A percentile compares a stretch with the other conserved stretches of the same genome.
phyloP scores from a whole-genome alignment of 2,797 vertebrate genomes.

The Tapirus indicus region DNA sequence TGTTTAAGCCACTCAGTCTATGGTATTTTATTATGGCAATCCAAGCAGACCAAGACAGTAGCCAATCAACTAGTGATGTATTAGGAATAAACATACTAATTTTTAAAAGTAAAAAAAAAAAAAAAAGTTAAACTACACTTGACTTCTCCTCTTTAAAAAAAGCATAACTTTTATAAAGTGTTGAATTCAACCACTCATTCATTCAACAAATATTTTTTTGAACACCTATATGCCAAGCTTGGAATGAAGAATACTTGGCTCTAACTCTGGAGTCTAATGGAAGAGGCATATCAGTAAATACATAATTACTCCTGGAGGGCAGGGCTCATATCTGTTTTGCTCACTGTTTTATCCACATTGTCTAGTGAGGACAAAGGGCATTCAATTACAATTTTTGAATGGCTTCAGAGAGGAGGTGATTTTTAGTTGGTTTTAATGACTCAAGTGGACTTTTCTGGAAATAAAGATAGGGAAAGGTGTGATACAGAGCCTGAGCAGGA shows the following conservation, averaged over 20 bases:
- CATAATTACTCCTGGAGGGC: background rate
- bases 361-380: background rate
- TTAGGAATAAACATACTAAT: conserved; percentile 1
- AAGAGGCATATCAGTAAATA: background rate
- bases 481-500: background rate
- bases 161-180: background rate
- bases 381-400: background rate
- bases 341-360: background rate
- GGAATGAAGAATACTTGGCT: background rate
- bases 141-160: background rate
- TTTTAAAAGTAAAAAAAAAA: conserved; percentile 49
- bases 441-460: background rate
- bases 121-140: background rate
- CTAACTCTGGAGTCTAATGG: background rate
- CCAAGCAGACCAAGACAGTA: background rate
- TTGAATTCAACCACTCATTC: background rate
- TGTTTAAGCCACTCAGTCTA: background rate
- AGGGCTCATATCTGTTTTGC: background rate
- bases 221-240: background rate
- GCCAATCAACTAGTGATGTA: background rate
- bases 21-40: background rate
- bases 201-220: background rate
- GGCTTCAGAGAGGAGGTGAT: background rate
- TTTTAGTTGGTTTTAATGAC: conserved; percentile 23
- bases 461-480: background rate